These are phyloP conservation scores for Tor tambroides DNA, from an alignment of 2,113 vertebrate genomes.

Conservation along the genomic window DNA sequence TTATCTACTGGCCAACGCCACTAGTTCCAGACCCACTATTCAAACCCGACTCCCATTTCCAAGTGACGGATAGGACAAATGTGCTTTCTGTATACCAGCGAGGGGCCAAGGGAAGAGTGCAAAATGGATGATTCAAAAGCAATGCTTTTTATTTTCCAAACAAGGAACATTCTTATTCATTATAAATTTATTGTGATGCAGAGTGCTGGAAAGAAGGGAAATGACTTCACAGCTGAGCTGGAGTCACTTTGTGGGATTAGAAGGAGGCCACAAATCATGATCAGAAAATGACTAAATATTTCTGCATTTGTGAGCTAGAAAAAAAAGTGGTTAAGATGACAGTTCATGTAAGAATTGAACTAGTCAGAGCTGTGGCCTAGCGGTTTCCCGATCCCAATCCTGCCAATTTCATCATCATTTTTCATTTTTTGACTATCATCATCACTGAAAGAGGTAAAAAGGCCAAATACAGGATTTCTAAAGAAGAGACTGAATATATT, in stretches of 20 bases:
- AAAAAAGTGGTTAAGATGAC: neutral
- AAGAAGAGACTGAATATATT: neutral
- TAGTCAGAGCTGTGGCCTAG: neutral
- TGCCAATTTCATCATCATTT: neutral
- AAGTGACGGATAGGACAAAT: conserved; percentile 69
- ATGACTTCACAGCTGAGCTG: conserved; percentile 53
- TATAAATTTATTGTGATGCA: conserved; percentile 67
- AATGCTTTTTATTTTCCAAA: conserved; percentile 57
- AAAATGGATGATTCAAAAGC: conserved; percentile 66
- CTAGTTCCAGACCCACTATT: conserved; percentile 71
- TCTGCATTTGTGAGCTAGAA: conserved; percentile 6
- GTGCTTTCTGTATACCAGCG: conserved; percentile 65
- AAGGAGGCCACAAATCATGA: conserved; percentile 50
- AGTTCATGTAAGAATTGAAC: neutral
- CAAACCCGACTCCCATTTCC: conserved; percentile 70
- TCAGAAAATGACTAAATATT: conserved; percentile 2
- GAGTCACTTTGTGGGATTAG: conserved; percentile 54
- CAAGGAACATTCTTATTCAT: conserved; percentile 61
- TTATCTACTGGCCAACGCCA: conserved; percentile 72
- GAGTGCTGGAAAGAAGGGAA: conserved; percentile 56
- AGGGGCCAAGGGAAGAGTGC: conserved; percentile 59
- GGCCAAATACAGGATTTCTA: neutral
- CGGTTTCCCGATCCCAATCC: neutral
- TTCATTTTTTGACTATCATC: neutral
- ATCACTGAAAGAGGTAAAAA: neutral